These are phyloP conservation scores for Anastrepha obliqua DNA, from an alignment of 1,140 invertebrate genomes.

Conservation along the genomic window DNA sequence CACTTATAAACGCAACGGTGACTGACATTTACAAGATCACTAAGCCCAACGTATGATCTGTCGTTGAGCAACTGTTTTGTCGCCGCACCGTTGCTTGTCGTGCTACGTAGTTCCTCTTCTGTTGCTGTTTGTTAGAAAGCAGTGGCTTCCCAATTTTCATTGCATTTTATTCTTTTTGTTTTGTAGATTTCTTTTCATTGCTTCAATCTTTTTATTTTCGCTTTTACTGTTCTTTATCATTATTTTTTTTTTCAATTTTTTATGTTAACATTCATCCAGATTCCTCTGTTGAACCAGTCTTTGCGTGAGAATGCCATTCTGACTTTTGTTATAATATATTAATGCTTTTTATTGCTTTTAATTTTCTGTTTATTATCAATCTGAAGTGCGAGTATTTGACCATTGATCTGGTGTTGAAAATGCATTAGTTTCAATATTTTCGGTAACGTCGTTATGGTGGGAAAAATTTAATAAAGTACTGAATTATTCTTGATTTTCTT, in stretches of 20 bases:
- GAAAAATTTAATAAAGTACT: too few relatives aligned
- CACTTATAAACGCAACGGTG: not conserved
- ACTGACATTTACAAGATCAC: slow-evolving; percentile 2
- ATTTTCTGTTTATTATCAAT: too few relatives aligned
- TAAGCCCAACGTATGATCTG: not conserved
- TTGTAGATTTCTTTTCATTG: not conserved
- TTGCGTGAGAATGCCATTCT: not conserved
- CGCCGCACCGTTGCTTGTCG: not conserved
- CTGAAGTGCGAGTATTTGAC: too few relatives aligned
- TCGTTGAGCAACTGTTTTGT: not conserved
- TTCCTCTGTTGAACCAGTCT: not conserved
- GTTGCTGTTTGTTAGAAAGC: too few relatives aligned
- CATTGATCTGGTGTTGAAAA: too few relatives aligned
- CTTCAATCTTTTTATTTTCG: not conserved
- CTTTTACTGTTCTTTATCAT: not conserved
- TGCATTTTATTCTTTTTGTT: not conserved
- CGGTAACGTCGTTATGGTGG: too few relatives aligned
- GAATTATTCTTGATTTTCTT: too few relatives aligned
- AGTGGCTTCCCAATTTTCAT: too few relatives aligned
- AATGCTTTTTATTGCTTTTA: too few relatives aligned
- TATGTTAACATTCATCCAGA: not conserved
- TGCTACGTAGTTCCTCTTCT: not conserved
- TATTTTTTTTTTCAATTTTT: not conserved
- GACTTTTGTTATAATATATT: too few relatives aligned
- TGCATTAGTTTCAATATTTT: too few relatives aligned